Conservation (phyloP, 2,888 invertebrate genomes). For the Megalurothrips usitatus region DNA sequence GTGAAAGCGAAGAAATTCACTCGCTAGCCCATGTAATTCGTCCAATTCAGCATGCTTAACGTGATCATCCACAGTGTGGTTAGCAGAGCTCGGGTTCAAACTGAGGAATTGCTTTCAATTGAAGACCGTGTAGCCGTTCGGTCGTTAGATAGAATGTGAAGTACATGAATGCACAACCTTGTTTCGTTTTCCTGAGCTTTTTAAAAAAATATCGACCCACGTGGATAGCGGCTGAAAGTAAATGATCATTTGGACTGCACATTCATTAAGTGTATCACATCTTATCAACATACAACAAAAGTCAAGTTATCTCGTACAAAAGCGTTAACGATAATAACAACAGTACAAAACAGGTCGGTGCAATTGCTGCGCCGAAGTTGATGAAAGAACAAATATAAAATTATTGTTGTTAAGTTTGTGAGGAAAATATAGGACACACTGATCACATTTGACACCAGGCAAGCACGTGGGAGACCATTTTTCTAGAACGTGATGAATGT, state of each 20-base stretch:
- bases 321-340: slow-evolving; percentile 2
- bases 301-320: background rate
- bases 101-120: too few relatives aligned
- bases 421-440: background rate
- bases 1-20: slow-evolving; percentile 24
- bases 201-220: too few relatives aligned
- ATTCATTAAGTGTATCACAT: background rate
- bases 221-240: background rate
- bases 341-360: background rate
- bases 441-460: background rate
- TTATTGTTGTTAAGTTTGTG: background rate
- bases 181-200: too few relatives aligned
- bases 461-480: too few relatives aligned
- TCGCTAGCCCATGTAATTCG: slow-evolving; percentile 11
- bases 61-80: background rate
- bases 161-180: too few relatives aligned
- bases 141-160: too few relatives aligned
- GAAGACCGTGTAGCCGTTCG: too few relatives aligned
- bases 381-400: background rate
- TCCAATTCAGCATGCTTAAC: slow-evolving; percentile 6
- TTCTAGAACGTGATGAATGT: too few relatives aligned
- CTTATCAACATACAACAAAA: slow-evolving; percentile 5
- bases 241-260: background rate
- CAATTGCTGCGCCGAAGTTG: background rate
- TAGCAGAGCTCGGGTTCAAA: too few relatives aligned